Base-by-base conservation (phyloP, 1,140 invertebrate species). In the Psix sp. region DNA sequence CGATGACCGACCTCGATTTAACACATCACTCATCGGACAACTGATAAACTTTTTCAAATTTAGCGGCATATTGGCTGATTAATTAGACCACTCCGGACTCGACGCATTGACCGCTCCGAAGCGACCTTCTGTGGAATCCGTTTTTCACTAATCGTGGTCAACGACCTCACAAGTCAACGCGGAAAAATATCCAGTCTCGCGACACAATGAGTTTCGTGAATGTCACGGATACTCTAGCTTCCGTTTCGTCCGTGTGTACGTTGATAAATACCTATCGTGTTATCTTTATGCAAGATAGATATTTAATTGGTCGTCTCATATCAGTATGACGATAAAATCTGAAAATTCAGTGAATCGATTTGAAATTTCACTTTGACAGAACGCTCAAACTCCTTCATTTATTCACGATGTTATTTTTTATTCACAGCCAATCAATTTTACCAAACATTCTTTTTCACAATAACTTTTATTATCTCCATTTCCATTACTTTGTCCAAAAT, bases 1-100 rank as follows among this genome's bases (percentile, higher is more conserved):
- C 14, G 38, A 7, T 18, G 80, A 70, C 24, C 79, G 80, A 31
- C 77, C 82, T 43, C 85, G 88, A 9, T 83, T 85, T 38, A 82
- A 85, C 0, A 80, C 76, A 65, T 87, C 88, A 3, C 86, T 88
- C 88, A 89, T 89, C 5, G 51, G 59, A 29, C 63, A 68, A 1
- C 43, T 43, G 9, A 68, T 42, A 1, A 68, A 14, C 14, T 60
- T 74, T 18, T 39, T 40, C 6, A 59, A 33, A 13, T 42, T 57
- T 1, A 67, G 40, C 9, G 72, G 52, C 72, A 74, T 74, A 13
- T 35, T 13, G 13, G 10, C n/a, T 10, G 26, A 24, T 9, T 9
- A 24, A 24, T 24, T 24, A n/a, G n/a, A n/a, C n/a, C n/a, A n/a
- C n/a, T n/a, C n/a, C n/a, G n/a, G n/a, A n/a, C n/a, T n/a, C n/a